Evolutionary conservation across 2,113 vertebrate species (phyloP).

Genomic region (Corvus cornix): DNA sequence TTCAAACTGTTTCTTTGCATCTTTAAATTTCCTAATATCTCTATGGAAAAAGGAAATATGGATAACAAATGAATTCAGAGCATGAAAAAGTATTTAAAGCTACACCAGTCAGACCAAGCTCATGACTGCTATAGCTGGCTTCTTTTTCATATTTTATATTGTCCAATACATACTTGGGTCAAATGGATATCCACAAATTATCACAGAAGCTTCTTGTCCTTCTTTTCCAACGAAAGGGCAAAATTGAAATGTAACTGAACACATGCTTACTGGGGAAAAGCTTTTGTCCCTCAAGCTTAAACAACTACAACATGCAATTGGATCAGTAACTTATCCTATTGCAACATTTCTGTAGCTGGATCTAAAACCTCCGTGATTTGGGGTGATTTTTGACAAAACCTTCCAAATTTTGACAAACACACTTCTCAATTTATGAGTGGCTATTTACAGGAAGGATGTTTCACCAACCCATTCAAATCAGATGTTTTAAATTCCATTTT

Average conservation of each 20-base stretch:
- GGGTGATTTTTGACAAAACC: neutral
- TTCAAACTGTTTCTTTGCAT: slow-evolving; percentile 98
- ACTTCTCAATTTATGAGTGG: neutral
- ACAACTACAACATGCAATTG: neutral
- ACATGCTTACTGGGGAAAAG: neutral
- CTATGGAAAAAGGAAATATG: slow-evolving; percentile 59
- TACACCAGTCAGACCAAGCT: neutral
- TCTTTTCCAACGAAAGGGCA: neutral
- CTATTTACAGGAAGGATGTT: neutral
- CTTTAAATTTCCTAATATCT: slow-evolving; percentile 96
- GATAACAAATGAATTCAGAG: neutral
- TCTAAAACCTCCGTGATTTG: neutral
- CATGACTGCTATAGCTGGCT: fast-evolving
- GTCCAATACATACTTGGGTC: neutral
- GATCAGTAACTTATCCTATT: neutral
- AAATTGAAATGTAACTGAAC: neutral
- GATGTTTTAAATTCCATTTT: neutral
- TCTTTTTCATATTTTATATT: neutral
- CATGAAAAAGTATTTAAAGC: neutral
- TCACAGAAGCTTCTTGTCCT: neutral
- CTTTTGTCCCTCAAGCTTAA: neutral
- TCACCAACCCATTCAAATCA: neutral
- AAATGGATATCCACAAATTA: neutral
- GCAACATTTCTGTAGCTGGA: neutral
- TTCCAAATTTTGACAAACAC: neutral